Evolutionary conservation across 1,140 invertebrate species (phyloP).

Genomic region (Drosophila kepulauana): DNA sequence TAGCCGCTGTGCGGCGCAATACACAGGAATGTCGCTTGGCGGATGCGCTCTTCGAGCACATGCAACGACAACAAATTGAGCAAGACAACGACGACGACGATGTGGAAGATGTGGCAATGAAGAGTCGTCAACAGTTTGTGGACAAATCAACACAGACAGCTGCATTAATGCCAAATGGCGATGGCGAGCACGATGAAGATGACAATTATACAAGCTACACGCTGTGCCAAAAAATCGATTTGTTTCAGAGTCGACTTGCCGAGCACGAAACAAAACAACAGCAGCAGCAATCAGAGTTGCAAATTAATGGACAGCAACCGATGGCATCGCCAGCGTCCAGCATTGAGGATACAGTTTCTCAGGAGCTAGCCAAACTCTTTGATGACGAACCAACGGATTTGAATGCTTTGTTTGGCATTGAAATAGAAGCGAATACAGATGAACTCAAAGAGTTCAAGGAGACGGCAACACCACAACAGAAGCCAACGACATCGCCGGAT

Average conservation of each 20-base stretch:
- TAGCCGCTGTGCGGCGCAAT: constrained; percentile 60
- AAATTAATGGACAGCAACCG: not conserved
- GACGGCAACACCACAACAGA: too few relatives aligned
- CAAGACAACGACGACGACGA: too few relatives aligned
- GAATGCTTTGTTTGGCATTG: constrained; percentile 76
- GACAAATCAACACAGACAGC: constrained; percentile 64
- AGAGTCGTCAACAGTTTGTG: not conserved
- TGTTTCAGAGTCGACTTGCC: constrained; percentile 60
- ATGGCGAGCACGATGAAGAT: not conserved
- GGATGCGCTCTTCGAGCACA: constrained; percentile 57
- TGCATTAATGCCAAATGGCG: not conserved
- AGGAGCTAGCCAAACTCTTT: constrained; percentile 72
- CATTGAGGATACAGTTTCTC: constrained; percentile 68
- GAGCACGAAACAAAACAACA: constrained; percentile 27
- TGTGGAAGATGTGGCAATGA: not conserved
- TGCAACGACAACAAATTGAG: constrained; percentile 43
- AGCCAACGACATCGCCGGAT: constrained; percentile 22
- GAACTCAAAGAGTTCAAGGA: not conserved
- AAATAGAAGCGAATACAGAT: constrained; percentile 22
- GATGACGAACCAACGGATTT: constrained; percentile 73
- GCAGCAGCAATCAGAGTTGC: constrained; percentile 1
- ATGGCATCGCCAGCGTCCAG: constrained; percentile 14
- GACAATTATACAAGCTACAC: constrained; percentile 40
- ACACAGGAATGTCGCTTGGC: constrained; percentile 66
- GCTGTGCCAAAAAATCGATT: constrained; percentile 75